Evolutionary conservation across 2,797 vertebrate genomes (phyloP).

Genomic region (Bucorvus abyssinicus): DNA sequence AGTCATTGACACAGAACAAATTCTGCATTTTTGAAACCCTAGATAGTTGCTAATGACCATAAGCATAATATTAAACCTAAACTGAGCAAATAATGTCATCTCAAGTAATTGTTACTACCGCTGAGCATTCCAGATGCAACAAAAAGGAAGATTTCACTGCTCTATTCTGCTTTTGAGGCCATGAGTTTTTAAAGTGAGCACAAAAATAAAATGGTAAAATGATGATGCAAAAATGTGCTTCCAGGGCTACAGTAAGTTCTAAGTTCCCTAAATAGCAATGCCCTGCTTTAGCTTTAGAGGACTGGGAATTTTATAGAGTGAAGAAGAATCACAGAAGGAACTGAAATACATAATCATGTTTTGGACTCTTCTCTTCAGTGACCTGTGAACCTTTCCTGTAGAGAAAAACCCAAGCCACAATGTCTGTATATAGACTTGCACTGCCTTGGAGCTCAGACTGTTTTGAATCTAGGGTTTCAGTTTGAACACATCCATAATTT

Average conservation of each 20-base stretch:
- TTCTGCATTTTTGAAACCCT: neutral
- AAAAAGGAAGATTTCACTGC: neutral
- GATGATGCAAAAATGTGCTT: neutral
- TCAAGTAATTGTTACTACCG: neutral
- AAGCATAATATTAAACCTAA: neutral
- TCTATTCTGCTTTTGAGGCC: neutral
- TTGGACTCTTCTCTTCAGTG: slow-evolving; percentile 22
- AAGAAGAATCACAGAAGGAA: neutral
- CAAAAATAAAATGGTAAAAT: neutral
- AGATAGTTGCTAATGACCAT: neutral
- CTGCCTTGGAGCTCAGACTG: neutral
- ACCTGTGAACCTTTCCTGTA: neutral
- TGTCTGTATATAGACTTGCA: neutral
- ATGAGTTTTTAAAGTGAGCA: neutral
- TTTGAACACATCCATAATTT: neutral
- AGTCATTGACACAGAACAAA: neutral
- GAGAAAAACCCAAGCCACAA: neutral
- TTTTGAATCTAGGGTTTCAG: neutral
- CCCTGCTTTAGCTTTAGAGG: slow-evolving; percentile 4
- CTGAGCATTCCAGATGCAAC: neutral
- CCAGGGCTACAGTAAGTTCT: neutral
- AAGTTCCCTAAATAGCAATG: slow-evolving; percentile 4
- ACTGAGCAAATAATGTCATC: neutral
- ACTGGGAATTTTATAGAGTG: neutral
- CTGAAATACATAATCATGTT: neutral